Percentiles rank a stretch among this genome's conserved stretches.
Conservation (phyloP, 1,140 invertebrate species). For the fruit fly (Drosophila melanogaster) region DNA sequence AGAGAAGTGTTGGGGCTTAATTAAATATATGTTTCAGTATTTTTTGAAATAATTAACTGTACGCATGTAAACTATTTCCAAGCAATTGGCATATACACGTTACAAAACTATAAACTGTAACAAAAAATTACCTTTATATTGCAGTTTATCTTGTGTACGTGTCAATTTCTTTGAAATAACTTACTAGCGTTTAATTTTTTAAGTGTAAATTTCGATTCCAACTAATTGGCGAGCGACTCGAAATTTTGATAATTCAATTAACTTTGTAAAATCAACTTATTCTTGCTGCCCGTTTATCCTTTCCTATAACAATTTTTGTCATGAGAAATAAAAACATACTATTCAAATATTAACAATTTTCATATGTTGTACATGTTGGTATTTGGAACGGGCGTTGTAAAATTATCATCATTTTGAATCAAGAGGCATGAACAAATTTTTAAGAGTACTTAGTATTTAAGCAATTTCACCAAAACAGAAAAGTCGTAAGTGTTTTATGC, state of each 20-base stretch:
- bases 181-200: slow-evolving; percentile 1
- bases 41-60: slow-evolving; percentile 25
- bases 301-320: slow-evolving; percentile 63
- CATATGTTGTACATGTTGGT: slow-evolving; percentile 70
- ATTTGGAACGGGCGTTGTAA: slow-evolving; percentile 50
- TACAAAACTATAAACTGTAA: no score
- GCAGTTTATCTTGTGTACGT: background rate
- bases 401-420: slow-evolving; percentile 26
- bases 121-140: background rate
- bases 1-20: slow-evolving; percentile 7
- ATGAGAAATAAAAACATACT: slow-evolving; percentile 56
- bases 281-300: slow-evolving; percentile 12
- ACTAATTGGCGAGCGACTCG: slow-evolving; percentile 14
- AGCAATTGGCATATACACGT: background rate
- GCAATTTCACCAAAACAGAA: slow-evolving; percentile 38
- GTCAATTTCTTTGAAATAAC: slow-evolving; percentile 10
- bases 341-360: slow-evolving; percentile 60
- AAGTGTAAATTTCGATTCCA: slow-evolving; percentile 17
- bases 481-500: slow-evolving; percentile 15
- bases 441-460: slow-evolving; percentile 15
- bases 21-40: slow-evolving; percentile 23
- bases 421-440: slow-evolving; percentile 19
- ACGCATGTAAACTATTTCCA: background rate
- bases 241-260: slow-evolving; percentile 35
- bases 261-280: slow-evolving; percentile 26